Evolutionary conservation across 2,797 vertebrate genomes (phyloP), one percentile per base, ranked within the genome.

Genomic region (Scomberomorus guttatus): DNA sequence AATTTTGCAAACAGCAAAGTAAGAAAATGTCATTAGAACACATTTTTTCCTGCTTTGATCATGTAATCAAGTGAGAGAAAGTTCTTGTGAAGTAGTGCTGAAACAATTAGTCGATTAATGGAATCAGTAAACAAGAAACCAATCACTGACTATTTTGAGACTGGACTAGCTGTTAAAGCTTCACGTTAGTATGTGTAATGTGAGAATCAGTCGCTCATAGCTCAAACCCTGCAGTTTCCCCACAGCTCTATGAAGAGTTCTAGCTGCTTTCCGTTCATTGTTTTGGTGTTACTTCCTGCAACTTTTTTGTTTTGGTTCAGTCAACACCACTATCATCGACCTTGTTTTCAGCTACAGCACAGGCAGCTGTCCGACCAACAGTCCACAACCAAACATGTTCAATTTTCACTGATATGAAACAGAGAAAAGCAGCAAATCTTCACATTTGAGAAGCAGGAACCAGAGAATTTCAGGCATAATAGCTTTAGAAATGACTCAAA

Each of bases 51-150:
- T 32, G 5, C 1, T 75, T 60, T 81, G 42, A 78, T 75, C 18
- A 10, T 60, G 18, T 37, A 37, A 42, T 42, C 39, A 61, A 54
- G 25, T 1, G 15, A 50, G 22, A 25, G 18, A 9, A 46, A 5
- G 13, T 61, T 44, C 7, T 44, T 51, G 50, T 25, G 34, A 82
- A 37, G 12, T 5, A 60, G 22, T n/a, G 6, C 20, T 14, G 4
- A 62, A 63, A 72, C 22, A 66, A n/a, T 56, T 39, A n/a, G 24
- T 7, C 14, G n/a, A n/a, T 42, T 42, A 42, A 42, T 37, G 1
- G 61, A 66, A 59, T 51, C 7, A 61, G 46, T 42, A 48, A 69
- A 68, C 34, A 62, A 6, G 57, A 59, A 24, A 73, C 52, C 17
- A 34, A 61, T 1, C 48, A 22, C 1, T 37, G 3, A 24, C 15